Evolutionary conservation across 2,113 vertebrate species (phyloP), one percentile per base, ranked within the genome.

Genomic region (Daphoenositta chrysoptera): DNA sequence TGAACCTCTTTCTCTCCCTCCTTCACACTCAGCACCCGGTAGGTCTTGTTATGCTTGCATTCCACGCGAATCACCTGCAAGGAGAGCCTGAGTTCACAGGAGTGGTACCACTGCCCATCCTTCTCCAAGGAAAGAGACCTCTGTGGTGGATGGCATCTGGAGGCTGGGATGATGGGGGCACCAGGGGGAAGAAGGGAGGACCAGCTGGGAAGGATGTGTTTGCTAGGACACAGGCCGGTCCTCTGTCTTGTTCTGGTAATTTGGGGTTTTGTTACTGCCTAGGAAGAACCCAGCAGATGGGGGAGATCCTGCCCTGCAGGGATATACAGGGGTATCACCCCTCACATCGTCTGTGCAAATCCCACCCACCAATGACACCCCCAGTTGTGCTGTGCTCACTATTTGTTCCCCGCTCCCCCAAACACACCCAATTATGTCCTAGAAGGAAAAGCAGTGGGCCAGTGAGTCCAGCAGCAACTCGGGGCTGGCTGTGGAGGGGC

Each of bases 1-100:
- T 42, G 75, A 44, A 98, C 93, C 10, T 97, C 40, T 10, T 97
- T 64, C 45, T 97, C 68, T 10, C 97, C 97, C 33, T 97, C 96
- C 47, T 70, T 81, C 1, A 5, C 31, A 23, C 53, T 98, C 70
- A 98, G 87, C 72, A 97, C 35, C 1, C 1, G 65, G 80, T 98
- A 97, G 0, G 22, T 84, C 89, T 96, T 44, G 0, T 95, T 91
- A 54, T 8, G 57, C 28, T 42, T 16, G 75, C 98, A 98, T 19
- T 75, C 22, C 13, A 30, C 60, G 0, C 68, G 97, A 58, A 81
- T 83, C 39, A 98, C 97, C 98, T 98, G 64, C 60, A 69, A 80
- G 45, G 40, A 92, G 8, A 94, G 28, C 19, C 58, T 28, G 50
- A 45, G 6, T 16, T 37, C 1, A 2, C 8, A 10, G 44, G 35